Evolutionary conservation across 2,888 invertebrate genomes (phyloP).

Genomic region (Cephus runcator): DNA sequence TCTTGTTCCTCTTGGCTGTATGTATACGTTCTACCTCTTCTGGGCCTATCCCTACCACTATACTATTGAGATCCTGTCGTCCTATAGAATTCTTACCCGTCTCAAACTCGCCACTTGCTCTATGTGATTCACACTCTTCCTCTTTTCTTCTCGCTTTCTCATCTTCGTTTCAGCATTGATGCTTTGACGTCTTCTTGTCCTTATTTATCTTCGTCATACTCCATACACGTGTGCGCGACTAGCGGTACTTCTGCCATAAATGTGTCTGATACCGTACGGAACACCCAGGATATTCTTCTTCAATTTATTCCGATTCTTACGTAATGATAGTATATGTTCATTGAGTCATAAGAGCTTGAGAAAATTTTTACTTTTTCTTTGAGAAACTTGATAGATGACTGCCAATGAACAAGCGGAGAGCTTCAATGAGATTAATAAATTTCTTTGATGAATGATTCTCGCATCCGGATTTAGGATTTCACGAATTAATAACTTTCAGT

Average conservation of each 20-base stretch:
- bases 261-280: slow-evolving; percentile 56
- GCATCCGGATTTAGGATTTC: background rate
- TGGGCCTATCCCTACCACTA: background rate
- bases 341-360: background rate
- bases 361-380: background rate
- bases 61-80: background rate
- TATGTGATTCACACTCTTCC: slow-evolving; percentile 2
- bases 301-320: slow-evolving; percentile 39
- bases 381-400: no score
- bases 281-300: slow-evolving; percentile 30
- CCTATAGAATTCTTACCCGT: background rate
- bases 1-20: background rate
- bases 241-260: slow-evolving; percentile 62
- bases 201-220: background rate
- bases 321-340: slow-evolving; percentile 23
- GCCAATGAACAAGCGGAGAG: no score
- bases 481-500: background rate
- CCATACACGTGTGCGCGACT: slow-evolving; percentile 43
- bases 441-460: no score
- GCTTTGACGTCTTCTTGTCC: background rate
- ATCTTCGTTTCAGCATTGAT: background rate
- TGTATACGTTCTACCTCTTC: slow-evolving; percentile 11
- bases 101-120: background rate
- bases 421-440: no score
- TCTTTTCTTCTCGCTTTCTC: slow-evolving; percentile 13